These are phyloP conservation scores for Melanostigma gelatinosum DNA, from an alignment of 2,113 vertebrate genomes.

Conservation along the genomic window DNA sequence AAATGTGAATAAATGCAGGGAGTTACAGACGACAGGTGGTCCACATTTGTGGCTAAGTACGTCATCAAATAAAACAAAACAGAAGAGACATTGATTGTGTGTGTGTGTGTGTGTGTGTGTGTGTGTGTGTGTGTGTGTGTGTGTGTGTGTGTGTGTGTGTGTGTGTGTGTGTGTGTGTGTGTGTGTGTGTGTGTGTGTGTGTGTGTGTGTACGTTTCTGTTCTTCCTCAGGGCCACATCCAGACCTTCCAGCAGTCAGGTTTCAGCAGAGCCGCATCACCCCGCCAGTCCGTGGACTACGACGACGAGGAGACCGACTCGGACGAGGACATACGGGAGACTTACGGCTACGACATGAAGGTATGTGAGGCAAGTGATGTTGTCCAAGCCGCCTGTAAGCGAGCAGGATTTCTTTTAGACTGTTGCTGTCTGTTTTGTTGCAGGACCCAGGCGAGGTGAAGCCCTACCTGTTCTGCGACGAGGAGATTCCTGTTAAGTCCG, in stretches of 20 bases:
- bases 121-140: neutral
- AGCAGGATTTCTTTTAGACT: neutral
- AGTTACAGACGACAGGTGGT: neutral
- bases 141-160: neutral
- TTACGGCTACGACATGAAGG: slow-evolving; percentile 95
- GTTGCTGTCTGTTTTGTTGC: neutral
- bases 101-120: neutral
- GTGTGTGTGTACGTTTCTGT: neutral
- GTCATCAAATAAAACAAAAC: neutral
- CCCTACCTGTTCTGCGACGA: slow-evolving; percentile 98
- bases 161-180: neutral
- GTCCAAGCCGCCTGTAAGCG: fast-evolving
- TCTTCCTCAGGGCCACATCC: slow-evolving; percentile 90
- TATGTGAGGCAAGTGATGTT: slow-evolving; percentile 24
- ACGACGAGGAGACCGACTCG: slow-evolving; percentile 98
- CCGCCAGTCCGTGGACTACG: slow-evolving; percentile 91
- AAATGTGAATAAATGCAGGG: neutral
- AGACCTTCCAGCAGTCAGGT: slow-evolving; percentile 96
- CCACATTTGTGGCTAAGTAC: neutral
- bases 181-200: neutral
- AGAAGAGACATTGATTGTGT: neutral
- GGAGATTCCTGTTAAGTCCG: slow-evolving; percentile 98
- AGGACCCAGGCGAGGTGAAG: slow-evolving; percentile 97
- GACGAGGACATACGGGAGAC: slow-evolving; percentile 97
- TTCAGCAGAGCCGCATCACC: slow-evolving; percentile 94